These are phyloP conservation scores for Meteorus colon DNA, from an alignment of 2,888 invertebrate species.

Conservation along the genomic window DNA sequence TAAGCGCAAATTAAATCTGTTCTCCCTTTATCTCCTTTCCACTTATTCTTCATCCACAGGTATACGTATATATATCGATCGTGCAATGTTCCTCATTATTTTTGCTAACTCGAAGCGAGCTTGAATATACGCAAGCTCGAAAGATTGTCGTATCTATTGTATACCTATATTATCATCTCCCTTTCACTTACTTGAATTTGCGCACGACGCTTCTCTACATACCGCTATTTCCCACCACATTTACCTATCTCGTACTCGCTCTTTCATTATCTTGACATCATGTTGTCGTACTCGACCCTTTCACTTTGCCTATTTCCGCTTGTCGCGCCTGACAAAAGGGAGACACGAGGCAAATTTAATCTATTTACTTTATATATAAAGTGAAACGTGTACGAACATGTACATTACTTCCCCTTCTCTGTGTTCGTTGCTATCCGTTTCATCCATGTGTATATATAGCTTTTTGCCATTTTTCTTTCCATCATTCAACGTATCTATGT, in stretches of 20 bases:
- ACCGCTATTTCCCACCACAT: neutral
- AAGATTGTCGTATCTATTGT: neutral
- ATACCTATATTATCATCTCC: neutral
- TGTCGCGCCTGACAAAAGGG: slow-evolving; percentile 57
- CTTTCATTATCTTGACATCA: neutral
- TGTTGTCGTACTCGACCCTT: slow-evolving; percentile 19
- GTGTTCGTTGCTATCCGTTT: slow-evolving; percentile 28
- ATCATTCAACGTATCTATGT: neutral
- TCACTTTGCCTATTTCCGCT: slow-evolving; percentile 51
- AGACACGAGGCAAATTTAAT: slow-evolving; percentile 63
- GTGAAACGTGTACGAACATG: slow-evolving; percentile 37
- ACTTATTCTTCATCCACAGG: neutral
- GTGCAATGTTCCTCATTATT: slow-evolving; percentile 32
- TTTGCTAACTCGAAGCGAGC: slow-evolving; percentile 37
- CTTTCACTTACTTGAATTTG: slow-evolving; percentile 7
- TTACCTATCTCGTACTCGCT: neutral
- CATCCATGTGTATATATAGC: slow-evolving; percentile 9
- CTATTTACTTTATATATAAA: slow-evolving; percentile 60
- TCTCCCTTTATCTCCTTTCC: slow-evolving; percentile 17
- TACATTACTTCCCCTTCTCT: slow-evolving; percentile 19
- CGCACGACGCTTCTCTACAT: neutral
- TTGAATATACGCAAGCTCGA: neutral
- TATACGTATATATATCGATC: neutral
- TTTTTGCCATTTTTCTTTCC: slow-evolving; percentile 19
- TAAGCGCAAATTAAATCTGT: slow-evolving; percentile 50